These are phyloP conservation scores for Drosophila antonietae DNA, from an alignment of 2,888 invertebrate genomes.

Conservation along the genomic window DNA sequence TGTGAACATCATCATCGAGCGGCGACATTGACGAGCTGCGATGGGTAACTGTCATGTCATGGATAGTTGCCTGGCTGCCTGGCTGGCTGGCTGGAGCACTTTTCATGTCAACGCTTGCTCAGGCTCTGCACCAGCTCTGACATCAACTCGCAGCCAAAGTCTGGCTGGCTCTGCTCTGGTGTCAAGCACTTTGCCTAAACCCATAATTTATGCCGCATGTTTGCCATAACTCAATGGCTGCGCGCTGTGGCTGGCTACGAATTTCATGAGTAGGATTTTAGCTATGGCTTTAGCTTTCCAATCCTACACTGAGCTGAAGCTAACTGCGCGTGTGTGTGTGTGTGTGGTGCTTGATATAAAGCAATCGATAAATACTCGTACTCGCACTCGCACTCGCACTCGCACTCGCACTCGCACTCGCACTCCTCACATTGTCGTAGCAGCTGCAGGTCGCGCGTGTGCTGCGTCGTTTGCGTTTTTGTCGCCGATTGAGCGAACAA, in stretches of 20 bases:
- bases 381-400: neutral
- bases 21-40: constrained; percentile 52
- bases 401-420: neutral
- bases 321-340: constrained; percentile 2
- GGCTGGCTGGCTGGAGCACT: constrained; percentile 34
- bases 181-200: constrained; percentile 58
- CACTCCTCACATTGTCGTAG: neutral
- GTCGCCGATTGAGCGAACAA: constrained; percentile 73
- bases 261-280: constrained; percentile 36
- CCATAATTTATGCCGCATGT: constrained; percentile 79
- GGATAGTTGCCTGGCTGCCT: constrained; percentile 18
- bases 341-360: constrained; percentile 51
- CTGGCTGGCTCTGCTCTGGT: constrained; percentile 27
- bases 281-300: constrained; percentile 21
- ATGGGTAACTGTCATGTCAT: constrained; percentile 74
- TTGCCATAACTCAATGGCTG: constrained; percentile 78
- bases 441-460: constrained; percentile 4
- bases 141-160: constrained; percentile 12
- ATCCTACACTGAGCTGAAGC: constrained; percentile 3
- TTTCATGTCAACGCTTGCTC: constrained; percentile 70
- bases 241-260: constrained; percentile 36
- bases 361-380: constrained; percentile 69
- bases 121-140: constrained; percentile 10
- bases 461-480: constrained; percentile 46
- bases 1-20: constrained; percentile 8